phyloP scores from a whole-genome alignment of 2,888 invertebrate genomes.

The Apocheima hispidaria region DNA sequence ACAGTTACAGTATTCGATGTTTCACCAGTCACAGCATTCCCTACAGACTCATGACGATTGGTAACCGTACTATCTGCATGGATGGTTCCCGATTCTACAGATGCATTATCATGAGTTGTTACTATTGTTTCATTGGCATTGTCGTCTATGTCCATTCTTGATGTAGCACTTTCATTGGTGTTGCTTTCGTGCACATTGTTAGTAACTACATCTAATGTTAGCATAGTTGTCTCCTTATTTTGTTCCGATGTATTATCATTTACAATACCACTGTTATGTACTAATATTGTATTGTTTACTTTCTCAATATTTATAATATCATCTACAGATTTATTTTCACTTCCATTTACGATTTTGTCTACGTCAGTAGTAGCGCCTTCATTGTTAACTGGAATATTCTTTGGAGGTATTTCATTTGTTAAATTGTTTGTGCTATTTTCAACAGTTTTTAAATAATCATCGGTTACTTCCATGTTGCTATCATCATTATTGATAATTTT shows the following conservation, averaged over 20 bases:
- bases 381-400: neutral
- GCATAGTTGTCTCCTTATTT: neutral
- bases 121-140: conserved; percentile 1
- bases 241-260: neutral
- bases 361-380: neutral
- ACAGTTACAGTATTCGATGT: neutral
- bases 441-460: neutral
- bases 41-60: neutral
- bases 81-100: too few relatives aligned
- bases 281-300: neutral
- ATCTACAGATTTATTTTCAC: neutral
- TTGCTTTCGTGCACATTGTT: neutral
- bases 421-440: conserved; percentile 12
- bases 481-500: neutral
- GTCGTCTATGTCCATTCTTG: conserved; percentile 7
- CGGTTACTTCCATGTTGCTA: conserved; percentile 4
- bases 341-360: neutral
- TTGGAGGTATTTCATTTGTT: neutral
- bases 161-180: neutral
- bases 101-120: neutral
- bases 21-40: neutral
- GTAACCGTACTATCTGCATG: neutral
- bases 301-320: neutral
- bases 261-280: neutral
- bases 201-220: neutral